Conservation (phyloP, 2,888 invertebrate species). For the Phalera bucephala region DNA sequence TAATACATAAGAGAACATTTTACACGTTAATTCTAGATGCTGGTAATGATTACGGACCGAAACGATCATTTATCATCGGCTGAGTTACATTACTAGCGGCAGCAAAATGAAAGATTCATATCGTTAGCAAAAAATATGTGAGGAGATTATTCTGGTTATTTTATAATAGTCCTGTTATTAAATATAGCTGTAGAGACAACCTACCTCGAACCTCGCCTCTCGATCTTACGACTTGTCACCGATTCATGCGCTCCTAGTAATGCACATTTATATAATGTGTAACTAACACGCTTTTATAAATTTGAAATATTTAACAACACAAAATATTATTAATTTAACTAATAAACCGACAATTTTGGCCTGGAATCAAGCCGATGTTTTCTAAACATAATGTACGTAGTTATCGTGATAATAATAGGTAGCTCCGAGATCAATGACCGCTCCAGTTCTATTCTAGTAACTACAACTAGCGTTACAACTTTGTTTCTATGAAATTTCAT, state of each 20-base stretch:
- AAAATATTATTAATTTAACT: slow-evolving; percentile 29
- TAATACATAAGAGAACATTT: not conserved
- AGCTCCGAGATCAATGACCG: slow-evolving; percentile 62
- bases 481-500: slow-evolving; percentile 51
- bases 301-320: slow-evolving; percentile 20
- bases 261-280: slow-evolving; percentile 9
- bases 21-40: not conserved
- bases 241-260: slow-evolving; percentile 11
- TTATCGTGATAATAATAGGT: slow-evolving; percentile 69
- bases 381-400: slow-evolving; percentile 55
- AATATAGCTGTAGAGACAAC: slow-evolving; percentile 10
- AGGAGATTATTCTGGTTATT: slow-evolving; percentile 10
- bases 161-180: slow-evolving; percentile 14
- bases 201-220: slow-evolving; percentile 31
- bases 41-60: not conserved
- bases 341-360: slow-evolving; percentile 41
- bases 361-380: slow-evolving; percentile 55
- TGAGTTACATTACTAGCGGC: not conserved
- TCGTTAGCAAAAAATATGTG: not conserved
- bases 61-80: not conserved
- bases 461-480: slow-evolving; percentile 40
- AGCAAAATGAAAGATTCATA: not conserved
- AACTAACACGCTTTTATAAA: slow-evolving; percentile 11
- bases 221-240: slow-evolving; percentile 36
- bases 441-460: slow-evolving; percentile 70